Conservation (phyloP, 2,113 vertebrate genomes). For the Gymnarchus niloticus region DNA sequence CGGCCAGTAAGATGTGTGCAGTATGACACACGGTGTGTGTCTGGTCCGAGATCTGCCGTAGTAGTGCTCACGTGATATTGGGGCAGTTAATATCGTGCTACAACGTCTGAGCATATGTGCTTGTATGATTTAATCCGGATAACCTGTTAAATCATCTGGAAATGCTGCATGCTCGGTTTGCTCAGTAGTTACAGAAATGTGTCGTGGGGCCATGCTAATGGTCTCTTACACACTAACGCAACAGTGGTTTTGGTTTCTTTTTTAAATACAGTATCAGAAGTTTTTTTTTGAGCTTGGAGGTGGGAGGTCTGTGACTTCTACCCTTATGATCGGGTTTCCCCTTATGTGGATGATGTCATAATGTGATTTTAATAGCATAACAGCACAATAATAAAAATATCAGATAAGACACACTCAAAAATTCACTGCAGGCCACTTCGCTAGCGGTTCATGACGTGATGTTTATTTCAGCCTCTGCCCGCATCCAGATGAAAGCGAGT, state of each 20-base stretch:
- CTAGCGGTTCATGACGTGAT: neutral
- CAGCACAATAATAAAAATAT: neutral
- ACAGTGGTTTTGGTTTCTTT: neutral
- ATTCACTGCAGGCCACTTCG: neutral
- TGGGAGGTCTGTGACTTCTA: neutral
- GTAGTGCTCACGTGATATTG: neutral
- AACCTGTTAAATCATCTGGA: neutral
- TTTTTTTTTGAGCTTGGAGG: neutral
- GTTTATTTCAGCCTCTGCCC: neutral
- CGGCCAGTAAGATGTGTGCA: neutral
- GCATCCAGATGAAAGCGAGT: neutral
- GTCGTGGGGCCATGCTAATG: too few relatives aligned
- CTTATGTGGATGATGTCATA: neutral
- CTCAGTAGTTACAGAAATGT: neutral
- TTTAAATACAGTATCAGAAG: neutral
- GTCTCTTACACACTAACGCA: neutral
- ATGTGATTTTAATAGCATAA: neutral
- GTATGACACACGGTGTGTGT: neutral
- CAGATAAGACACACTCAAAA: neutral
- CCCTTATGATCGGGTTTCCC: too few relatives aligned
- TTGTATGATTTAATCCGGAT: neutral
- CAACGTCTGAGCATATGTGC: neutral
- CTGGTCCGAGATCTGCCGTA: neutral
- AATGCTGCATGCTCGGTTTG: neutral
- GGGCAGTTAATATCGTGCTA: neutral